These are phyloP conservation scores for Menidia menidia DNA, from an alignment of 2,797 vertebrate species.

Conservation along the genomic window DNA sequence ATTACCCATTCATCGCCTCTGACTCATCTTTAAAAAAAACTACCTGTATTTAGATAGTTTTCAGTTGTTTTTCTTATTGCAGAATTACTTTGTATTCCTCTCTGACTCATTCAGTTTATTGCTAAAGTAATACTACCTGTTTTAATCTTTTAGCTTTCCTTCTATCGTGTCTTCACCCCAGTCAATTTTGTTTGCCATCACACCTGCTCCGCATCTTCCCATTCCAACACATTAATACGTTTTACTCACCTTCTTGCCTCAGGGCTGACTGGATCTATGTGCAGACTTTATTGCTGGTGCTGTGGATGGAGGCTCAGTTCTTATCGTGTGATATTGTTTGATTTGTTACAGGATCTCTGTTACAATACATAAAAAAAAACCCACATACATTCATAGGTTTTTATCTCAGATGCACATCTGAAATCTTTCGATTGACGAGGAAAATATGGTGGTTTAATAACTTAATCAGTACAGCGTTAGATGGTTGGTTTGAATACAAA, in stretches of 20 bases:
- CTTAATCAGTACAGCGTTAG: constrained; percentile 3
- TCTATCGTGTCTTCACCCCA: constrained; percentile 40
- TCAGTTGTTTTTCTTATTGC: constrained; percentile 47
- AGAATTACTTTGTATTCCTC: constrained; percentile 28
- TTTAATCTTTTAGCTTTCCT: constrained; percentile 29
- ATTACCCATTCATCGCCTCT: constrained; percentile 63
- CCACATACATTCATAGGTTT: not conserved
- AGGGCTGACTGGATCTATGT: constrained; percentile 23
- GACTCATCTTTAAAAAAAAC: constrained; percentile 68
- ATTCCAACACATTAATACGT: constrained; percentile 38
- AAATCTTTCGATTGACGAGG: not conserved
- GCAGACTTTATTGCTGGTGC: constrained; percentile 7
- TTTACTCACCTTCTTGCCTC: constrained; percentile 26
- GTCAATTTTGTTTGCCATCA: constrained; percentile 48
- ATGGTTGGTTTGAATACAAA: not conserved
- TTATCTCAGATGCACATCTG: not conserved
- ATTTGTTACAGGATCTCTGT: not conserved
- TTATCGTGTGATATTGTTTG: constrained; percentile 8
- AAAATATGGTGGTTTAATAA: constrained; percentile 34
- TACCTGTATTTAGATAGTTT: constrained; percentile 54
- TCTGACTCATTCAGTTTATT: constrained; percentile 53
- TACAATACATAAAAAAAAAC: not conserved
- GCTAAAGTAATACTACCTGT: constrained; percentile 34
- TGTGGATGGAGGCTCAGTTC: constrained; percentile 19
- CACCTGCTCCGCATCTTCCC: constrained; percentile 18